Conservation (phyloP, 1,140 invertebrate genomes). For the Akabosia matsudoensis region DNA sequence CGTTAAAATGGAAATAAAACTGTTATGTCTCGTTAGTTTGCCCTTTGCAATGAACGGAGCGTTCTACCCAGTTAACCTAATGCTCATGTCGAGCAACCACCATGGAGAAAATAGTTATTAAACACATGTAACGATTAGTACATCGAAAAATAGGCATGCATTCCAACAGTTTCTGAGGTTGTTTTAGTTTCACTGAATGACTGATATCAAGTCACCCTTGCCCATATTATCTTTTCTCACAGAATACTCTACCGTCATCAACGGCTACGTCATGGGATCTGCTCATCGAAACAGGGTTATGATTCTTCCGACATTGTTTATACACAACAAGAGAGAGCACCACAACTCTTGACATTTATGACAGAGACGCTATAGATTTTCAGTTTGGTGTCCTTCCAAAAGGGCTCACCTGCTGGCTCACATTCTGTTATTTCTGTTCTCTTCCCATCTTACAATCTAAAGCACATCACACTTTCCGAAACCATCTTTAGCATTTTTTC, state of each 20-base stretch:
- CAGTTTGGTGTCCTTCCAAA: slow-evolving; percentile 33
- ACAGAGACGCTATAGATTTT: slow-evolving; percentile 38
- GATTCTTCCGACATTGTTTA: slow-evolving; percentile 27
- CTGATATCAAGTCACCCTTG: slow-evolving; percentile 10
- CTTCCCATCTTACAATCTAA: slow-evolving; percentile 5
- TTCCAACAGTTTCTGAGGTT: background rate
- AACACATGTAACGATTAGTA: background rate
- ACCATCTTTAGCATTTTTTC: too few relatives aligned
- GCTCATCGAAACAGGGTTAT: slow-evolving; percentile 22
- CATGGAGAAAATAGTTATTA: background rate
- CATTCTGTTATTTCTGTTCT: slow-evolving; percentile 1
- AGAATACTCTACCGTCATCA: background rate
- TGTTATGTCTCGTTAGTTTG: too few relatives aligned
- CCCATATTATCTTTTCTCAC: background rate
- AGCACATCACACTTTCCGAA: too few relatives aligned
- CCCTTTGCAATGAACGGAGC: too few relatives aligned
- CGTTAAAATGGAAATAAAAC: too few relatives aligned
- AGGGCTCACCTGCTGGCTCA: slow-evolving; percentile 37
- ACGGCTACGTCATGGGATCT: background rate
- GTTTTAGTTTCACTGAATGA: too few relatives aligned
- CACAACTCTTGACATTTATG: slow-evolving; percentile 43
- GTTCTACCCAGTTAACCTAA: too few relatives aligned
- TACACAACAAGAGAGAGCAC: slow-evolving; percentile 11
- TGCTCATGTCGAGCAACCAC: background rate
- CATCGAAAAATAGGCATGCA: background rate